Conservation (phyloP, 2,113 vertebrate genomes). For the Chlorodrepanis virens region DNA sequence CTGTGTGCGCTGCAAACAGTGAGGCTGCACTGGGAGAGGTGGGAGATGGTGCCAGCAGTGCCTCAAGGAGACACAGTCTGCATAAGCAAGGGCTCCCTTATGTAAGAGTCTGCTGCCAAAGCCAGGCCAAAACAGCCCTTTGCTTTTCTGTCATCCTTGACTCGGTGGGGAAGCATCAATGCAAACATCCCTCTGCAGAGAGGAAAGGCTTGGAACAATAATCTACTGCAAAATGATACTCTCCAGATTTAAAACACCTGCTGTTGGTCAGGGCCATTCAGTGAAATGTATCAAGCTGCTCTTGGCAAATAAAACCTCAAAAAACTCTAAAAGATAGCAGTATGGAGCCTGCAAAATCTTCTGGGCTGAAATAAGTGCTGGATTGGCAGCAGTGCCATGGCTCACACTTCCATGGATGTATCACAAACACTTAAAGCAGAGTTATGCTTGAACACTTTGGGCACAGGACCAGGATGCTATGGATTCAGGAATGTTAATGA, state of each 20-base stretch:
- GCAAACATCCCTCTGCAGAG: not conserved
- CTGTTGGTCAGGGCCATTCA: not conserved
- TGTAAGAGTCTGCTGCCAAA: not conserved
- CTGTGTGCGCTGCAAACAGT: fast-evolving
- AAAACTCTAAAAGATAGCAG: not conserved
- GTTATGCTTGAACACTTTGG: not conserved
- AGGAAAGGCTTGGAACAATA: not conserved
- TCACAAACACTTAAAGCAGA: not conserved
- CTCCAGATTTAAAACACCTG: not conserved
- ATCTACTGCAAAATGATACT: not conserved
- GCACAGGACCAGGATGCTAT: not conserved
- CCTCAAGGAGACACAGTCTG: not conserved
- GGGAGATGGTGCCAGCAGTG: not conserved
- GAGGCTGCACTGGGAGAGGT: not conserved
- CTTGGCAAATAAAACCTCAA: not conserved
- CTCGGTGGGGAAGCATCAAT: not conserved
- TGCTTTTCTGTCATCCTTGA: not conserved
- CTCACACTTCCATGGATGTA: not conserved
- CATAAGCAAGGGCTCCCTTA: not conserved
- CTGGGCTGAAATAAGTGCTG: not conserved
- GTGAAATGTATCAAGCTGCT: not conserved
- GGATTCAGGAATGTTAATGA: not conserved
- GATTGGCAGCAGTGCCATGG: not conserved
- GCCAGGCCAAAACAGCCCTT: not conserved
- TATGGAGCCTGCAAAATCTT: not conserved